Base-by-base conservation (phyloP, 2,797 vertebrate genomes). In the Malurus leucopterus region DNA sequence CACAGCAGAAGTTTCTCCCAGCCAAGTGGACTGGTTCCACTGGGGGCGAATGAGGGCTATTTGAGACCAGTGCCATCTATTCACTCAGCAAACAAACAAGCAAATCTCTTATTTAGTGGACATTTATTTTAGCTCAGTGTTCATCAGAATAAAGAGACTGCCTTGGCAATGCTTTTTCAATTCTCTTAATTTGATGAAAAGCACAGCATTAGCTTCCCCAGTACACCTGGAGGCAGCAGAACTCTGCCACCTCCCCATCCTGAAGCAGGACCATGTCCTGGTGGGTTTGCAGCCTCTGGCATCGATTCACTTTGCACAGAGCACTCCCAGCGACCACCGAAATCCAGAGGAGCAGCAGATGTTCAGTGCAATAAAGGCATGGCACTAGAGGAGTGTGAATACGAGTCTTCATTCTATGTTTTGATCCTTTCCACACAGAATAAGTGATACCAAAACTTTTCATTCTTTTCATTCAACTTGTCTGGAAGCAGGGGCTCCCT, bases 71-170 rank as follows among this genome's bases (percentile, higher is more conserved):
- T 36, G 10, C 22, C 78, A 71, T 83, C 34, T 69, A 74, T 79
- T 89, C 49, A 76, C n/a, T 91, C 61, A 74, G 53, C 40, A 93
- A 89, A 61, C 44, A 71, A 51, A 53, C 44, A 87, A 69, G 57
- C 40, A 87, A 68, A 76, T 22, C 80, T 78, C 51, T 59, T 73
- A 68, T 78, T 89, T 89, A 86, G 61, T 59, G 34, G 15, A 53
- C 75, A 90, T 83, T 59, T 94, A 57, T 70, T 94, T 87, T 57
- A 91, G 72, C 27, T 67, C 21, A 51, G 58, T 5, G 7, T 47
- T 90, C 63, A 59, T 75, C 62, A 85, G 77, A 76, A 73, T 78
- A 65, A 84, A 50, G 59, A 69, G 22, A 27, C 15, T 55, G 18
- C 11, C 6, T 70, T 81, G 77, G 41, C 41, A 78, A 23, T 19